Conservation (phyloP, 2,888 invertebrate genomes). For the Noctua fimbriata region DNA sequence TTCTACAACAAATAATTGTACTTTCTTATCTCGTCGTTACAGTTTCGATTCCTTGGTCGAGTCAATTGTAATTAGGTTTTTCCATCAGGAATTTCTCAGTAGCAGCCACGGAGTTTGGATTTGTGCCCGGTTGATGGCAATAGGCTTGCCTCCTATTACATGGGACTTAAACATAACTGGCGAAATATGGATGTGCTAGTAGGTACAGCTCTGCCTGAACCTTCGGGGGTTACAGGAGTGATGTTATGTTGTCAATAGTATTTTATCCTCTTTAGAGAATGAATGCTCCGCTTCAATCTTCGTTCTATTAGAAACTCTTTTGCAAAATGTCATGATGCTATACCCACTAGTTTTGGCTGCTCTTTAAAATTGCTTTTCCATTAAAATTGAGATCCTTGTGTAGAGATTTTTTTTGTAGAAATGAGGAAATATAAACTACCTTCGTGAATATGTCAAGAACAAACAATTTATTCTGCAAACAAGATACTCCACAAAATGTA, state of each 20-base stretch:
- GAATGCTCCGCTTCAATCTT: background rate
- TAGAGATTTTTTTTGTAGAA: background rate
- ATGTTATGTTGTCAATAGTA: background rate
- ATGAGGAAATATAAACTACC: background rate
- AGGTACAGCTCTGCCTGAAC: too few relatives aligned
- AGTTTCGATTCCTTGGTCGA: too few relatives aligned
- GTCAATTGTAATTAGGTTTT: too few relatives aligned
- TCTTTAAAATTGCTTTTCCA: background rate
- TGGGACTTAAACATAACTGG: too few relatives aligned
- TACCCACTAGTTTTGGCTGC: background rate
- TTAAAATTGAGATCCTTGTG: background rate
- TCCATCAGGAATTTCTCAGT: too few relatives aligned
- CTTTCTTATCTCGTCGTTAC: background rate
- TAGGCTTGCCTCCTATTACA: too few relatives aligned
- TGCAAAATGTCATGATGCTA: background rate
- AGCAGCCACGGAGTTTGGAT: too few relatives aligned
- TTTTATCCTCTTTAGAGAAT: background rate
- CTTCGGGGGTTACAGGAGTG: too few relatives aligned
- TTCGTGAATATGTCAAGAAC: conserved; percentile 10
- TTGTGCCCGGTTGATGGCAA: too few relatives aligned
- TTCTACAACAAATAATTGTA: background rate
- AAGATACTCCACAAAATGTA: conserved; percentile 20
- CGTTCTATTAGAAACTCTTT: background rate
- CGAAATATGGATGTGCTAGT: too few relatives aligned
- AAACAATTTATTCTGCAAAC: conserved; percentile 14